Evolutionary conservation across 2,113 vertebrate genomes (phyloP).

Genomic region (Hypomesus transpacificus): DNA sequence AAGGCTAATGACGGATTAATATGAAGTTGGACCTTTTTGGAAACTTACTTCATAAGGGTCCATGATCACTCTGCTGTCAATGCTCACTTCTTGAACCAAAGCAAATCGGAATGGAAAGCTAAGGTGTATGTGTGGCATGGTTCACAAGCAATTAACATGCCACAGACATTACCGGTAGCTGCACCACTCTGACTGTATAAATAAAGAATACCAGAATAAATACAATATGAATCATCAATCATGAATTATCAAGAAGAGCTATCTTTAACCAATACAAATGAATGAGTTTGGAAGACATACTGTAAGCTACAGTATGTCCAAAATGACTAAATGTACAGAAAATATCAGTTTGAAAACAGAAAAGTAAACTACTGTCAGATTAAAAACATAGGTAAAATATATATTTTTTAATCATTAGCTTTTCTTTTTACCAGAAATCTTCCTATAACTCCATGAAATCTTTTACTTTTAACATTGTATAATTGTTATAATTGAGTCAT

Average conservation of each 20-base stretch:
- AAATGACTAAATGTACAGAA: too few species aligned
- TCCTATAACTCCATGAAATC: too few species aligned
- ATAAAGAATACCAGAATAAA: neutral
- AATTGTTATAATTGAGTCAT: too few species aligned
- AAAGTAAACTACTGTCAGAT: too few species aligned
- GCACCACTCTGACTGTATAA: constrained; percentile 25
- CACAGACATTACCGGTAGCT: constrained; percentile 13
- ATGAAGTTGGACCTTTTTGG: constrained; percentile 33
- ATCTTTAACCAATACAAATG: neutral
- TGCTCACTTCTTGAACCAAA: constrained; percentile 37
- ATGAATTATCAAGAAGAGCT: neutral
- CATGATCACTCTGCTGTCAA: constrained; percentile 22
- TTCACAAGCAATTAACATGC: constrained; percentile 61
- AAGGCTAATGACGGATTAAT: constrained; percentile 42
- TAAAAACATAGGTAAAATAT: too few species aligned
- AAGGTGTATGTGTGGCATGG: constrained; percentile 37
- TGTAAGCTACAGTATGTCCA: too few species aligned
- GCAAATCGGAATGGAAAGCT: constrained; percentile 40
- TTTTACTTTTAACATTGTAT: too few species aligned
- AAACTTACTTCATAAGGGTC: constrained; percentile 36
- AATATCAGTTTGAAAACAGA: too few species aligned
- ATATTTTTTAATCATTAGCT: too few species aligned
- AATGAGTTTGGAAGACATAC: neutral
- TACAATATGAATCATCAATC: constrained; percentile 1
- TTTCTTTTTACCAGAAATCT: too few species aligned